Evolutionary conservation across 2,888 invertebrate species (phyloP).

Genomic region (Nycteola revayana): DNA sequence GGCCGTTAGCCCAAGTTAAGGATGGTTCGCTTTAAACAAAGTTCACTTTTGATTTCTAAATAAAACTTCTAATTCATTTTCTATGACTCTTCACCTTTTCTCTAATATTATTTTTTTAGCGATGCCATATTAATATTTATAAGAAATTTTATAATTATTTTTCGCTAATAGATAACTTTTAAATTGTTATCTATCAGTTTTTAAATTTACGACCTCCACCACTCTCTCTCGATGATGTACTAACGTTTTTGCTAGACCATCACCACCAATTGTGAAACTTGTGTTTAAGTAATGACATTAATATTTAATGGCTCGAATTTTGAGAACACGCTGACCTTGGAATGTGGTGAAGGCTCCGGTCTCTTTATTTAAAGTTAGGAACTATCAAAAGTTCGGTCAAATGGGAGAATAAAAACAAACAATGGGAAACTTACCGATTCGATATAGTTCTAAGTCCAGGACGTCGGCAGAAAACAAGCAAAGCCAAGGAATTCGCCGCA

Average conservation of each 20-base stretch:
- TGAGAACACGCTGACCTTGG: constrained; percentile 28
- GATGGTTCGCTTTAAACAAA: constrained; percentile 42
- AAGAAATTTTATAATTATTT: constrained; percentile 39
- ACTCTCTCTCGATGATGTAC: constrained; percentile 26
- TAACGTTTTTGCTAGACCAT: constrained; percentile 16
- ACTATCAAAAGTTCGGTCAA: constrained; percentile 8
- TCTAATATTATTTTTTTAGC: neutral
- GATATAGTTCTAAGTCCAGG: constrained; percentile 89
- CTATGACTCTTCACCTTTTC: constrained; percentile 4
- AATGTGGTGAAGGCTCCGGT: constrained; percentile 9
- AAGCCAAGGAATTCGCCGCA: constrained; percentile 86
- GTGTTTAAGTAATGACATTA: constrained; percentile 16
- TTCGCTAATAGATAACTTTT: constrained; percentile 37
- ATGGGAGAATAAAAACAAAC: constrained; percentile 3
- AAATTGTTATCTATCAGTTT: constrained; percentile 35
- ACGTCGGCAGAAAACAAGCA: constrained; percentile 87
- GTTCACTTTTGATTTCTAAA: constrained; percentile 32
- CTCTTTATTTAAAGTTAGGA: constrained; percentile 7
- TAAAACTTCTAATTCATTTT: constrained; percentile 16
- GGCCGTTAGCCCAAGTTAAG: constrained; percentile 63
- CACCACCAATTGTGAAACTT: constrained; percentile 23
- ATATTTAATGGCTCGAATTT: constrained; percentile 25
- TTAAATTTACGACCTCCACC: constrained; percentile 26
- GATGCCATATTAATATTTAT: constrained; percentile 7
- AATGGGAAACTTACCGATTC: constrained; percentile 83